Percentiles rank a stretch among this genome's conserved stretches.
Evolutionary conservation across 2,113 vertebrate genomes (phyloP).

Genomic region (Canis aureus): DNA sequence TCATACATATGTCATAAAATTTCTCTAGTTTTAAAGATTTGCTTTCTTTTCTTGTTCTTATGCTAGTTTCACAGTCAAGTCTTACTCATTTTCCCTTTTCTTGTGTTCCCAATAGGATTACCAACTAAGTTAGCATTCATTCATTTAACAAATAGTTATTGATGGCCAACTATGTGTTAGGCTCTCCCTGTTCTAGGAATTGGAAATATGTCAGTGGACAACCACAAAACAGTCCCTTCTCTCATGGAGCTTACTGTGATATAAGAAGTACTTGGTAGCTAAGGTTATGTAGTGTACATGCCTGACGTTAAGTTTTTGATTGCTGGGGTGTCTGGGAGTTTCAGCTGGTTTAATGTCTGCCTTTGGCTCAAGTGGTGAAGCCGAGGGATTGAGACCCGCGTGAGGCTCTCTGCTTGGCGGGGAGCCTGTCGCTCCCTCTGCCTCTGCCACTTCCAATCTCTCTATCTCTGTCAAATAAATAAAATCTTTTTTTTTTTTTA

Average conservation of each 20-base stretch:
- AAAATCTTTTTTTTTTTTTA: too few species aligned
- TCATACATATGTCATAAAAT: background rate
- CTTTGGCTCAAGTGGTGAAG: too few species aligned
- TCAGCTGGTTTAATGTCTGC: too few species aligned
- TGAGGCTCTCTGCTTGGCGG: too few species aligned
- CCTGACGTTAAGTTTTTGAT: background rate
- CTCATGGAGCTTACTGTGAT: background rate
- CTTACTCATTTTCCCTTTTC: constrained; percentile 4
- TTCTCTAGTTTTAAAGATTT: background rate
- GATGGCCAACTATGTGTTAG: background rate
- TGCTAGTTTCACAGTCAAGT: background rate
- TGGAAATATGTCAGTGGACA: background rate
- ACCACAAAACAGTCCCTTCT: background rate
- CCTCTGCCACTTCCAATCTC: too few species aligned
- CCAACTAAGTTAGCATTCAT: background rate
- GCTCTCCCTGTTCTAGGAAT: background rate
- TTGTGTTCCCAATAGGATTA: background rate
- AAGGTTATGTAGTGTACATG: background rate
- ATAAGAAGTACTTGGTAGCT: background rate
- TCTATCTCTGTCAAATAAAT: too few species aligned
- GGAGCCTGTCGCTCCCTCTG: too few species aligned
- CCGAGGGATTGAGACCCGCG: too few species aligned
- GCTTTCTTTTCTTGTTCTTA: background rate
- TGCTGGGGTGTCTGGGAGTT: background rate
- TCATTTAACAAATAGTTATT: background rate